Percentiles rank a stretch among this genome's conserved stretches.
phyloP scores from a whole-genome alignment of 2,797 vertebrate species.

The Masticophis lateralis region DNA sequence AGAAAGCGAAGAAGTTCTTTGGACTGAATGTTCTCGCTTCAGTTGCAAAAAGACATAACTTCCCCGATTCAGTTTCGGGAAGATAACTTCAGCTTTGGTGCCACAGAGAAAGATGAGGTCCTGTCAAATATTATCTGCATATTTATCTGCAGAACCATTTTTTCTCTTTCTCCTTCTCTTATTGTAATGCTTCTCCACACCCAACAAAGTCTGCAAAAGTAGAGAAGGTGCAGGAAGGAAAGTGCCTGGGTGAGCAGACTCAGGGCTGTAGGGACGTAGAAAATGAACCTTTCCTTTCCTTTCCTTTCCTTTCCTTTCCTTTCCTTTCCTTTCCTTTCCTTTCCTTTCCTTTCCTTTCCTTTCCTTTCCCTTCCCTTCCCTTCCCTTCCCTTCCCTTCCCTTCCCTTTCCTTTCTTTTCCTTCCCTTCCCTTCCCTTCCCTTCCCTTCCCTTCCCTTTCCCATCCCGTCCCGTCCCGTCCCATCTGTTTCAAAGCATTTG shows the following conservation, averaged over 20 bases:
- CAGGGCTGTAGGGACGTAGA: background rate
- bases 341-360: no score
- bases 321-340: no score
- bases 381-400: no score
- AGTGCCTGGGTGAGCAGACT: background rate
- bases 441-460: no score
- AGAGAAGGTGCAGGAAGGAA: background rate
- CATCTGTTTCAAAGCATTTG: background rate
- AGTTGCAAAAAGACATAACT: background rate
- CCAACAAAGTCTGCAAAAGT: background rate
- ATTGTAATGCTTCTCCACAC: background rate
- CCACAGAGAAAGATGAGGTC: background rate
- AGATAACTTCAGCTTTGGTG: background rate
- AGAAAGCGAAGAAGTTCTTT: background rate
- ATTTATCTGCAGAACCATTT: conserved; percentile 5
- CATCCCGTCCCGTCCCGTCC: accelerated
- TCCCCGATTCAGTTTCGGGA: background rate
- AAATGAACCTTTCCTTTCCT: background rate
- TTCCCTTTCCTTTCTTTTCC: no score
- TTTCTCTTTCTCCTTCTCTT: background rate
- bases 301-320: no score
- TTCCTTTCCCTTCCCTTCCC: no score
- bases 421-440: background rate
- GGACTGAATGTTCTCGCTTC: background rate
- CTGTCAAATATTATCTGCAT: background rate